These are phyloP conservation scores for Trachymyrmex cornetzi DNA, from an alignment of 1,140 invertebrate genomes.

Conservation along the genomic window DNA sequence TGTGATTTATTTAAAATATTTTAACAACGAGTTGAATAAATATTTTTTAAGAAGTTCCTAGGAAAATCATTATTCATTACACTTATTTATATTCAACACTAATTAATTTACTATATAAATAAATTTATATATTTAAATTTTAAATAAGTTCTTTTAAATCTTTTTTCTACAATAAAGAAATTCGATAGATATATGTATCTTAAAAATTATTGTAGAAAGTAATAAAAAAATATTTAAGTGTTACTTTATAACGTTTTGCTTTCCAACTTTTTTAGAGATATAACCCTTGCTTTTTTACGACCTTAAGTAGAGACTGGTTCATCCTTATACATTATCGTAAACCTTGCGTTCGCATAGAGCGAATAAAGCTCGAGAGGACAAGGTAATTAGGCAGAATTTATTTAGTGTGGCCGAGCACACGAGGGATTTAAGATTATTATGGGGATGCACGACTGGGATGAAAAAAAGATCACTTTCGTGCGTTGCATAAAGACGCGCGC, in stretches of 20 bases:
- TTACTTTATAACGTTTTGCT: neutral
- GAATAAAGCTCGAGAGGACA: conserved; percentile 64
- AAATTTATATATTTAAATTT: conserved; percentile 1
- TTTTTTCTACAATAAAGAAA: neutral
- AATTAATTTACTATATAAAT: neutral
- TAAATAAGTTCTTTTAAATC: neutral
- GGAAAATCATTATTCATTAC: neutral
- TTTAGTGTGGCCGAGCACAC: conserved; percentile 60
- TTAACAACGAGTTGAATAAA: neutral
- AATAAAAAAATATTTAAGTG: neutral
- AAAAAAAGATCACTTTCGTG: conserved; percentile 62
- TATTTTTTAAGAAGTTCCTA: neutral
- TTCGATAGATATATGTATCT: neutral
- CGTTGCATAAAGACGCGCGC: conserved; percentile 34
- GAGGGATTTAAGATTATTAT: conserved; percentile 69
- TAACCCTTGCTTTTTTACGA: conserved; percentile 7
- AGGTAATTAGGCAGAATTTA: conserved; percentile 67
- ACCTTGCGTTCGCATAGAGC: conserved; percentile 55
- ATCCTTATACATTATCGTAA: conserved; percentile 62
- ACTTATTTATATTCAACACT: neutral
- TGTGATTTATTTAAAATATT: conserved; percentile 11
- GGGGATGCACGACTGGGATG: neutral
- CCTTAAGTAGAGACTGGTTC: conserved; percentile 47
- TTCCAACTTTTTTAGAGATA: conserved; percentile 15
- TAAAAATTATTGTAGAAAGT: conserved; percentile 12